phyloP scores from a whole-genome alignment of 2,888 invertebrate species.

The Atethmia centrago region DNA sequence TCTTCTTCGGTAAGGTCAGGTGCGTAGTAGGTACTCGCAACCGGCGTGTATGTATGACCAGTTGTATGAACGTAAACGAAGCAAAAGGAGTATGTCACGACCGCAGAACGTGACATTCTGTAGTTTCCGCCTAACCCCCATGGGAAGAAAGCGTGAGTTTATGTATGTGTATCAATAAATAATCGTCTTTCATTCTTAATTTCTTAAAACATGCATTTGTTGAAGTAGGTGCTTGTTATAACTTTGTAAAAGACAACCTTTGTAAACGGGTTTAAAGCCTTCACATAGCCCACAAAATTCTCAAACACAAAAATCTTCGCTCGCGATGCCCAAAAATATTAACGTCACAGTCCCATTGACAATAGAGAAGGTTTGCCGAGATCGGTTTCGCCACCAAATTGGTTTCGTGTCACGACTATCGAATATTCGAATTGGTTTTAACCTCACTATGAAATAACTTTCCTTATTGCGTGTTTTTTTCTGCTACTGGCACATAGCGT shows the following conservation, averaged over 20 bases:
- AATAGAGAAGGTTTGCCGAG: conserved; percentile 69
- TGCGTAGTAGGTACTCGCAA: too few species aligned
- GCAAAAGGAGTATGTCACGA: neutral
- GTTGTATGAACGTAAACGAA: neutral
- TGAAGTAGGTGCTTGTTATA: neutral
- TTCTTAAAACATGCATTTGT: neutral
- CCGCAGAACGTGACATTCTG: neutral
- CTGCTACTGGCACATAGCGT: conserved; percentile 70
- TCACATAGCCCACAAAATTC: neutral
- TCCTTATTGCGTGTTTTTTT: conserved; percentile 72
- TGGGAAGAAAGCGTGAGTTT: neutral
- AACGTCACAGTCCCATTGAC: conserved; percentile 56
- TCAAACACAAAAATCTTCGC: conserved; percentile 15
- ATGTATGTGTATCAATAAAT: neutral
- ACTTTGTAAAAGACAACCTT: neutral
- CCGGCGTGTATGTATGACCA: too few species aligned
- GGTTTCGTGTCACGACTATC: conserved; percentile 82
- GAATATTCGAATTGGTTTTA: conserved; percentile 87
- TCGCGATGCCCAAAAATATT: conserved; percentile 16
- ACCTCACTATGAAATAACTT: conserved; percentile 82
- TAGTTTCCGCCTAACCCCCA: neutral
- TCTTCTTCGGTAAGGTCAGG: too few species aligned
- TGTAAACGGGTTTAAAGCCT: neutral
- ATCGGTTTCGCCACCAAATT: conserved; percentile 77
- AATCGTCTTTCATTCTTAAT: neutral